These are phyloP conservation scores for Anguilla rostrata DNA, from an alignment of 2,113 vertebrate species.

Conservation along the genomic window DNA sequence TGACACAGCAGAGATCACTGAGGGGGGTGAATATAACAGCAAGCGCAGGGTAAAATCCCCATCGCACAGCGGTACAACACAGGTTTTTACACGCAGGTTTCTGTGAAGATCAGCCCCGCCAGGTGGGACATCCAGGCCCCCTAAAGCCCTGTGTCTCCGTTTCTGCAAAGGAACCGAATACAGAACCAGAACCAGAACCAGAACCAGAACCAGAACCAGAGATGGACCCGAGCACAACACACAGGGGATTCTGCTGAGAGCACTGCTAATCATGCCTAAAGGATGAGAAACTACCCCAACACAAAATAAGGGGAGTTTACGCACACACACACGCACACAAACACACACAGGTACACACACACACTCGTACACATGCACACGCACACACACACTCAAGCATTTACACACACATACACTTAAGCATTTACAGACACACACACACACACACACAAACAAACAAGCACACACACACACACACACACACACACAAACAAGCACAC, in stretches of 20 bases:
- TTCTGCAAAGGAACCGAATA: slow-evolving; percentile 26
- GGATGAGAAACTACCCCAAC: slow-evolving; percentile 19
- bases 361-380: too few species aligned
- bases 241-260: slow-evolving; percentile 37
- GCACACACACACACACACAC: not conserved
- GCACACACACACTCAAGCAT: not conserved
- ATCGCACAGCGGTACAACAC: slow-evolving; percentile 39
- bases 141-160: slow-evolving; percentile 35
- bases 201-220: slow-evolving; percentile 19
- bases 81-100: slow-evolving; percentile 38
- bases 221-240: slow-evolving; percentile 35
- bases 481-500: not conserved
- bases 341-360: not conserved
- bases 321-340: not conserved
- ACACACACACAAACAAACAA: not conserved
- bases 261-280: not conserved
- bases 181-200: too few species aligned
- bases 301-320: not conserved
- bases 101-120: slow-evolving; percentile 39
- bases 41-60: slow-evolving; percentile 27
- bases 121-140: slow-evolving; percentile 53
- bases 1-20: not conserved
- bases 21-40: not conserved
- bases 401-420: not conserved
- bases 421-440: too few species aligned